Evolutionary conservation across 2,797 vertebrate species (phyloP), one percentile per base, ranked within the genome.

Genomic region (Gephyroberyx darwinii): DNA sequence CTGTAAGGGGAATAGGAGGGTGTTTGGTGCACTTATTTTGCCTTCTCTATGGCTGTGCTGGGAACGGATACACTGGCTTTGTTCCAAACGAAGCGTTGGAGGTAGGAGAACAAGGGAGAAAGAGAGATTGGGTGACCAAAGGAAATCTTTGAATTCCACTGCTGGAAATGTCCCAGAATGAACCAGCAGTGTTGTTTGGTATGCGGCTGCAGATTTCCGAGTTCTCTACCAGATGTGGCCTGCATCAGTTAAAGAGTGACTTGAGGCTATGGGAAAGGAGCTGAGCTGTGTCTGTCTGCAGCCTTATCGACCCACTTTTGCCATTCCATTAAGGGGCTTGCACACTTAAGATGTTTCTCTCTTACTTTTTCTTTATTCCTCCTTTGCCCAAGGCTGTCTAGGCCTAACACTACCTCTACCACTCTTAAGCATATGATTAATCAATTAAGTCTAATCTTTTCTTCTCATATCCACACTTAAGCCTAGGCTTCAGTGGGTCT

Each of bases 291-390:
- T 82, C 77, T 77, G 84, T 84, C 86, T 85, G 80, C 72, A 75
- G 81, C 57, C 43, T 86, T 88, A 94, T 92, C 71, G 90, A 93
- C 89, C 90, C 68, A 22, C 69, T 81, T 66, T 47, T 67, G 72
- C 65, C 26, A 51, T 67, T 82, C 88, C 90, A 86, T 93, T 90
- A 88, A 82, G 67, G 64, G 82, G 45, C 75, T 87, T 37, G 54
- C 70, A 78, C 78, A 63, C 76, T 87, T 73, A 50, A 66, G 77
- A 56, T 16, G 0, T 75, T 62, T 65, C 26, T 54, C 52, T 70
- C 65, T 83, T 65, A 1, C 0, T 53, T 74, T 50, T 53, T 65
- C 10, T 51, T 63, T 26, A 30, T 64, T 70, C 45, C 17, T 37
- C 12, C 9, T n/a, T 66, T 35, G 16, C 37, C 12, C 2, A 1